Evolutionary conservation across 2,888 invertebrate genomes (phyloP).

Genomic region (Copidosoma aretas): DNA sequence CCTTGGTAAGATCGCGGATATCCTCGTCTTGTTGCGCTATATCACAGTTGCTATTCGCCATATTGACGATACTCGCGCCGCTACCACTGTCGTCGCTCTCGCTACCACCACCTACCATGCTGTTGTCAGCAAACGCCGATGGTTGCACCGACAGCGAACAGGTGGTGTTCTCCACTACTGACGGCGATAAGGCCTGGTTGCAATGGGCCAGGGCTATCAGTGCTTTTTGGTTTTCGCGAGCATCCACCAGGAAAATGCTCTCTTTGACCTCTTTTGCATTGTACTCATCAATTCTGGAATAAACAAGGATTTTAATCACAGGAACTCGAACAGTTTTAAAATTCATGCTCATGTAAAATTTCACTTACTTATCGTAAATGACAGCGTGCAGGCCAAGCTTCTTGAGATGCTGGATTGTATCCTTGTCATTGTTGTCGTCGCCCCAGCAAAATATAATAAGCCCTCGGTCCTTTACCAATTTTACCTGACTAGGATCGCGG

Average conservation of each 20-base stretch:
- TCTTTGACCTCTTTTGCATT: constrained; percentile 77
- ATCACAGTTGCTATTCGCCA: constrained; percentile 42
- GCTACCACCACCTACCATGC: constrained; percentile 47
- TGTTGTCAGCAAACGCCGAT: constrained; percentile 61
- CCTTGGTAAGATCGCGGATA: constrained; percentile 57
- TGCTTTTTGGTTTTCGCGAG: constrained; percentile 76
- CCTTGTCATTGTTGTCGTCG: constrained; percentile 89
- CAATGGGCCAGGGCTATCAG: constrained; percentile 64
- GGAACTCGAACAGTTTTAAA: not conserved
- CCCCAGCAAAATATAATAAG: constrained; percentile 97
- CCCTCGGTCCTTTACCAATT: constrained; percentile 78
- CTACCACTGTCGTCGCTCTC: constrained; percentile 36
- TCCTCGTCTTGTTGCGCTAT: constrained; percentile 50
- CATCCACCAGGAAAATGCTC: constrained; percentile 82
- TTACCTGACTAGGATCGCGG: constrained; percentile 81
- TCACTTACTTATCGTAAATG: constrained; percentile 86
- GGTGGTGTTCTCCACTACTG: not conserved
- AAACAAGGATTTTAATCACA: not conserved
- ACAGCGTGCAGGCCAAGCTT: constrained; percentile 92
- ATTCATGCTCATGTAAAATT: not conserved
- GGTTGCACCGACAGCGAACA: constrained; percentile 1
- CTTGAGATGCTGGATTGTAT: constrained; percentile 84
- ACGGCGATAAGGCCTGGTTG: constrained; percentile 34
- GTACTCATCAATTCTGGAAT: constrained; percentile 72
- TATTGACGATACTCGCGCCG: constrained; percentile 14